Conservation (phyloP, 2,113 vertebrate species). For the Abramis brama region DNA sequence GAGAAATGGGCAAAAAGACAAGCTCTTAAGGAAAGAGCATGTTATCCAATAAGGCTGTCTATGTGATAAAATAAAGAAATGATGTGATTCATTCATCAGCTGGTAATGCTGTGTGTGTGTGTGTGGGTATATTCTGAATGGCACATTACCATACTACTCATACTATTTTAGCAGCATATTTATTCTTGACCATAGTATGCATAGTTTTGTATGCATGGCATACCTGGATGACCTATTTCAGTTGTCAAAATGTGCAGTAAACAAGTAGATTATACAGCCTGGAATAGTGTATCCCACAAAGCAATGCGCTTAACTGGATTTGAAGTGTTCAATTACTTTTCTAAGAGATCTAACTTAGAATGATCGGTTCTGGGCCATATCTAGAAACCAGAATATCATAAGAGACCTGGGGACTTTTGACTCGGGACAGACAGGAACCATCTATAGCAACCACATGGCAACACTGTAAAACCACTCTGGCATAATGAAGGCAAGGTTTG, state of each 20-base stretch:
- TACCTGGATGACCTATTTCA: too few relatives aligned
- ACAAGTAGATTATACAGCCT: background rate
- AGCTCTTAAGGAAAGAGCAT: conserved; percentile 53
- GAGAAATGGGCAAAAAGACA: conserved; percentile 44
- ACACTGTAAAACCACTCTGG: too few relatives aligned
- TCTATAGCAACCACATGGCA: too few relatives aligned
- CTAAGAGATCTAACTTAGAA: background rate
- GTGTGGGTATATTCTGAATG: conserved; percentile 29
- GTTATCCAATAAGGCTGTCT: conserved; percentile 58
- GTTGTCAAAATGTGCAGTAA: background rate
- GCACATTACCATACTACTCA: background rate
- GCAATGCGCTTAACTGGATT: background rate
- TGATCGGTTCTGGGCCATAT: too few relatives aligned
- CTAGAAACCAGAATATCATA: too few relatives aligned
- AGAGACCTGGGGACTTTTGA: too few relatives aligned
- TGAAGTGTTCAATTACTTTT: background rate
- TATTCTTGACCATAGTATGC: background rate
- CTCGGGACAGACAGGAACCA: too few relatives aligned
- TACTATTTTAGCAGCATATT: background rate
- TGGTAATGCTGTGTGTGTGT: conserved; percentile 21
- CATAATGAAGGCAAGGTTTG: too few relatives aligned
- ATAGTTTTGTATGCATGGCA: background rate
- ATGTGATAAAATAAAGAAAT: conserved; percentile 58
- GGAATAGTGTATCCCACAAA: background rate
- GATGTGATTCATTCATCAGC: conserved; percentile 40